These are phyloP conservation scores for Drosophila paracracens DNA, from an alignment of 2,888 invertebrate species.

Conservation along the genomic window DNA sequence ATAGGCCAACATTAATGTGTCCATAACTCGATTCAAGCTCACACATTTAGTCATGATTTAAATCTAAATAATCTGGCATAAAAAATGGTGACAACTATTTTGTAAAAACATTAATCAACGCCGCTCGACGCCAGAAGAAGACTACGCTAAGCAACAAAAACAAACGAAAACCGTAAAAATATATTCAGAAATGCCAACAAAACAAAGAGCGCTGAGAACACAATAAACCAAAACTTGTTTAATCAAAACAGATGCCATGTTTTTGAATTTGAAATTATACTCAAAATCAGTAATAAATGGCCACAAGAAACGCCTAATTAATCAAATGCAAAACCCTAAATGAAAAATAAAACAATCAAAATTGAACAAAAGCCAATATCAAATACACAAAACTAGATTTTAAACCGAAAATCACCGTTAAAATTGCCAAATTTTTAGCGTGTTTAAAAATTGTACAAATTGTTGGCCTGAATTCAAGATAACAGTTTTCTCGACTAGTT, in stretches of 20 bases:
- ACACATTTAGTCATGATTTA: constrained; percentile 67
- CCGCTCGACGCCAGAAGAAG: constrained; percentile 27
- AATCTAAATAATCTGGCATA: constrained; percentile 51
- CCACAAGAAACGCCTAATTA: constrained; percentile 72
- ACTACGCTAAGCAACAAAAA: constrained; percentile 35
- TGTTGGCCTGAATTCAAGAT: constrained; percentile 1
- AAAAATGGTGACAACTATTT: constrained; percentile 76
- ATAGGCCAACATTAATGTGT: constrained; percentile 21
- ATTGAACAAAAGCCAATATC: constrained; percentile 18
- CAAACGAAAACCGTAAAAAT: constrained; percentile 19
- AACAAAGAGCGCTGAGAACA: constrained; percentile 46
- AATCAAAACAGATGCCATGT: constrained; percentile 44
- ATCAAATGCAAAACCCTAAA: constrained; percentile 70
- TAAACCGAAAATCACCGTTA: constrained; percentile 20
- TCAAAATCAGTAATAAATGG: constrained; percentile 70
- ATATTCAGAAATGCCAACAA: constrained; percentile 37
- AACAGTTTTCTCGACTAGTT: constrained; percentile 6
- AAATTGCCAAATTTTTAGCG: constrained; percentile 16
- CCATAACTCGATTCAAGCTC: constrained; percentile 61
- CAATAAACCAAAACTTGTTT: constrained; percentile 72
- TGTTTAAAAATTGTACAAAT: constrained; percentile 11
- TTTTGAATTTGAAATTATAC: constrained; percentile 68
- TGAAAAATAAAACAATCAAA: constrained; percentile 21
- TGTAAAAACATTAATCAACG: constrained; percentile 77
- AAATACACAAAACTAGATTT: constrained; percentile 15